A percentile compares a stretch with the other conserved stretches of the same genome.
These are phyloP conservation scores for Drepana arcuata DNA, from an alignment of 1,140 invertebrate species.

Conservation along the genomic window DNA sequence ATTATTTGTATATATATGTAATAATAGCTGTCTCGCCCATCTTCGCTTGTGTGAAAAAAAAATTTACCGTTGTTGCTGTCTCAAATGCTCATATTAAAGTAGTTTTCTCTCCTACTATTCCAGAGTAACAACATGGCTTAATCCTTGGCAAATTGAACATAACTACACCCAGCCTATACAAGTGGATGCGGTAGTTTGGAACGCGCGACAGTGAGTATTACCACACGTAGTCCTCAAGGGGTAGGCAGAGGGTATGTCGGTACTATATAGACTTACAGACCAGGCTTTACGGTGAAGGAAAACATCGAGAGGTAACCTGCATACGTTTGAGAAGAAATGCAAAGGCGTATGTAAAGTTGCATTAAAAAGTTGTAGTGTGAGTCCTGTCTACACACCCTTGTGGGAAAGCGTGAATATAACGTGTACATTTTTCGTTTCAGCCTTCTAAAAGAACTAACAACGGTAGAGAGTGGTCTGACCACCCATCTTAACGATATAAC, in stretches of 20 bases:
- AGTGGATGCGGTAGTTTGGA: conserved; percentile 62
- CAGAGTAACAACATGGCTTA: conserved; percentile 79
- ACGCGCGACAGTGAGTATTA: conserved; percentile 27
- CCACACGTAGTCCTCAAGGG: too few species aligned
- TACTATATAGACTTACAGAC: neutral
- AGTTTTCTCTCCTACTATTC: too few species aligned
- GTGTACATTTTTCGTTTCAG: too few species aligned
- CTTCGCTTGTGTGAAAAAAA: too few species aligned
- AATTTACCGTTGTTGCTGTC: too few species aligned
- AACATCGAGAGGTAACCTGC: neutral
- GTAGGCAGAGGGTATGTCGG: conserved; percentile 11
- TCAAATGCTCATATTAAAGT: too few species aligned
- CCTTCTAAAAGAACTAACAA: too few species aligned
- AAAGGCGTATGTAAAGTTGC: neutral
- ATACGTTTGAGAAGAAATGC: neutral
- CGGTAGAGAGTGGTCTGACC: too few species aligned
- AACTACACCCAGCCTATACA: conserved; percentile 79
- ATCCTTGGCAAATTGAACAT: conserved; percentile 78
- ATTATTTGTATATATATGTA: too few species aligned
- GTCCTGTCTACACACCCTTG: neutral
- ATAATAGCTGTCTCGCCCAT: too few species aligned
- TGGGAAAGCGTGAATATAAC: too few species aligned
- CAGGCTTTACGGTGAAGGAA: neutral
- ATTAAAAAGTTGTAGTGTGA: neutral
- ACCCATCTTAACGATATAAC: too few species aligned